phyloP scores from a whole-genome alignment of 2,888 invertebrate genomes.

The Chrysina gloriosa region DNA sequence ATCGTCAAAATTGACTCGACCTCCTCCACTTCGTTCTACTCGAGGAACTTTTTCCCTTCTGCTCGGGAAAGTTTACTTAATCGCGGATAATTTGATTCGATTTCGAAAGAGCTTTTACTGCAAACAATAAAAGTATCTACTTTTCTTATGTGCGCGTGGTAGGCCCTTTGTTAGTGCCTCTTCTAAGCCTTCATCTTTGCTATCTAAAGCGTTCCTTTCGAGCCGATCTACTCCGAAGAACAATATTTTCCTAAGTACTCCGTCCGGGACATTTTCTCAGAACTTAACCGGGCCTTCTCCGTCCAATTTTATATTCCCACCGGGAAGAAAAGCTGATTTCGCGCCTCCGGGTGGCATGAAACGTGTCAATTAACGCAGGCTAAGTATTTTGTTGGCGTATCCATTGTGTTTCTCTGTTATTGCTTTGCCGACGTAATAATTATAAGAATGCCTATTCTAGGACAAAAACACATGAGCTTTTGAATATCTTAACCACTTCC shows the following conservation, averaged over 20 bases:
- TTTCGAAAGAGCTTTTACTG: slow-evolving; percentile 6
- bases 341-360: not conserved
- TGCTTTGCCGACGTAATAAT: not conserved
- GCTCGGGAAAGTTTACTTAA: not conserved
- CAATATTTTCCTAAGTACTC: slow-evolving; percentile 36
- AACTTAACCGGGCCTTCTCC: not conserved
- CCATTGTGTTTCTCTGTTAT: slow-evolving; percentile 3
- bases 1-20: slow-evolving; percentile 4
- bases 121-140: slow-evolving; percentile 17
- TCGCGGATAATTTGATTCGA: slow-evolving; percentile 8
- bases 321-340: not conserved
- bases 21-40: not conserved
- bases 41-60: no score
- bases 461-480: not conserved
- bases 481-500: not conserved
- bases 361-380: slow-evolving; percentile 11
- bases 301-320: not conserved
- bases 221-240: slow-evolving; percentile 6
- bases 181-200: not conserved
- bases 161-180: not conserved
- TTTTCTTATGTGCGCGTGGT: not conserved
- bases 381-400: slow-evolving; percentile 19
- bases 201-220: slow-evolving; percentile 10
- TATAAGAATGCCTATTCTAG: not conserved
- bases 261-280: not conserved